Conservation (phyloP, 2,888 invertebrate genomes). For the Tetanocera ferruginea region DNA sequence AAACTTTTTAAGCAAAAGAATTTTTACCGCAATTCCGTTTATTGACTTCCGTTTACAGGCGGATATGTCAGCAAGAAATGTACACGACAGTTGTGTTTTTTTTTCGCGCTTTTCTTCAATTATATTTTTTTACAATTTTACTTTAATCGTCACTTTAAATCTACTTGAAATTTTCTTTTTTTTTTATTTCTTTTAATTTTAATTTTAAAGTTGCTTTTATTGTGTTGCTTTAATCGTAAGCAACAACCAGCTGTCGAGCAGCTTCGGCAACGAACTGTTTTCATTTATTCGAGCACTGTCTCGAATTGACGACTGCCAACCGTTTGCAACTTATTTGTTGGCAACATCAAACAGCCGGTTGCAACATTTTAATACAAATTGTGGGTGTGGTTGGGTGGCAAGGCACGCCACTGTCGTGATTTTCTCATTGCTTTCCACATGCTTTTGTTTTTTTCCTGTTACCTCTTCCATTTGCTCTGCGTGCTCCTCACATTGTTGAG, state of each 20-base stretch:
- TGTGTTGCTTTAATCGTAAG: not conserved
- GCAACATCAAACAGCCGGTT: constrained; percentile 10
- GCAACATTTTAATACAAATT: not conserved
- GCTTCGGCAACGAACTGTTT: constrained; percentile 25
- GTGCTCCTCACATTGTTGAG: not conserved
- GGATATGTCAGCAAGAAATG: not conserved
- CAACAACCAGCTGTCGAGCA: not conserved
- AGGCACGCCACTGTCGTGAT: not conserved
- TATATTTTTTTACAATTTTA: not conserved
- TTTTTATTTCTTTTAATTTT: not conserved
- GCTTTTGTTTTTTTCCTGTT: not conserved
- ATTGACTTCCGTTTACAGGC: not conserved
- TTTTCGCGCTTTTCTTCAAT: not conserved
- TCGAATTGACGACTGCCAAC: not conserved
- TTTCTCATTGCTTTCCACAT: not conserved
- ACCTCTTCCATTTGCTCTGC: not conserved
- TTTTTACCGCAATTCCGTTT: not conserved
- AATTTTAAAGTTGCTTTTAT: not conserved
- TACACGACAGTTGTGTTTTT: not conserved
- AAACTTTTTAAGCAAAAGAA: not conserved
- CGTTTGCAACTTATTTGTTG: not conserved
- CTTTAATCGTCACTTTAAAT: not conserved
- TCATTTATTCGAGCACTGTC: not conserved
- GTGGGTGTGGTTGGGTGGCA: not conserved
- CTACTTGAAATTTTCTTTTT: not conserved